phyloP scores from a whole-genome alignment of 2,113 vertebrate genomes.

The Hyperopisus bebe region DNA sequence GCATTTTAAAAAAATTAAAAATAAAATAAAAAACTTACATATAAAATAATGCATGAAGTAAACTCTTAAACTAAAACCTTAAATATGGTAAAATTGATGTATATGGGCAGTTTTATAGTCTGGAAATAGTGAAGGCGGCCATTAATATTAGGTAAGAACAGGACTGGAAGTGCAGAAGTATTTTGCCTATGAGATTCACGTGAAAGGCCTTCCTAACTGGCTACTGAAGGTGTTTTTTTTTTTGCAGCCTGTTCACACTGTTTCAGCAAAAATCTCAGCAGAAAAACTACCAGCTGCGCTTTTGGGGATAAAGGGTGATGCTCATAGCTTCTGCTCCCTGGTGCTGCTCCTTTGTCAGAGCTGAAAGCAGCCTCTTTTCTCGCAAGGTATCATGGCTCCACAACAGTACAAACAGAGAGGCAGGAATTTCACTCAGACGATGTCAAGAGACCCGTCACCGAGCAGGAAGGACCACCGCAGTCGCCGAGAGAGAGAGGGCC shows the following conservation, averaged over 20 bases:
- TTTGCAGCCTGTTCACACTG: background rate
- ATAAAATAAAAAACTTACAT: background rate
- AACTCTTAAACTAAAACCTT: background rate
- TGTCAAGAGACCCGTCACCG: background rate
- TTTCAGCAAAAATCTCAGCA: background rate
- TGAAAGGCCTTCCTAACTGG: background rate
- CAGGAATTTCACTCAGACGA: background rate
- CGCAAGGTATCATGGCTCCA: background rate
- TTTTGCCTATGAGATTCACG: background rate
- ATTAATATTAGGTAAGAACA: background rate
- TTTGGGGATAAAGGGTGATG: background rate
- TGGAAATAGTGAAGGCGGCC: background rate
- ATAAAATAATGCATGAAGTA: background rate
- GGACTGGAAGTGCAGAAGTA: background rate
- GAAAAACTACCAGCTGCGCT: background rate
- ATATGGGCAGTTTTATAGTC: background rate
- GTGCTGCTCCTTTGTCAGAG: background rate
- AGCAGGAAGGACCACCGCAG: background rate
- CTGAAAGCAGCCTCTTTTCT: background rate
- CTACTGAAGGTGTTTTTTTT: background rate
- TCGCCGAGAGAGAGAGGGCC: background rate
- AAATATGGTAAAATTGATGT: background rate
- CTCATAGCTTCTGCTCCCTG: background rate
- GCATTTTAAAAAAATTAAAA: background rate
- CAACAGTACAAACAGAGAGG: background rate